These are phyloP conservation scores for Trachelus tabidus DNA, from an alignment of 2,888 invertebrate genomes.

Conservation along the genomic window DNA sequence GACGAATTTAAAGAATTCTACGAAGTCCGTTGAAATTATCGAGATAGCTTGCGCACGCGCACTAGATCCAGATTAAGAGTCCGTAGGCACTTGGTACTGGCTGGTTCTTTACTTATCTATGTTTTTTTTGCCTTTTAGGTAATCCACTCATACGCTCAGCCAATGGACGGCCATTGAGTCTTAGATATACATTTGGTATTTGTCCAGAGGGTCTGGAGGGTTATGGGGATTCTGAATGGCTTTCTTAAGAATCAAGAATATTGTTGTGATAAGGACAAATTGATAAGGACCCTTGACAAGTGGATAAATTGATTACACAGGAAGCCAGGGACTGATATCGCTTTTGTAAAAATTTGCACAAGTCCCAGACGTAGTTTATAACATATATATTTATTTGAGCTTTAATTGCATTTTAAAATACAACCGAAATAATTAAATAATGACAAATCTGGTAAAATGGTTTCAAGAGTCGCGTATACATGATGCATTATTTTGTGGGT, in stretches of 20 bases:
- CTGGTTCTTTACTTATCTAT: background rate
- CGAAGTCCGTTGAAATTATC: slow-evolving; percentile 8
- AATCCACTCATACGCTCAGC: background rate
- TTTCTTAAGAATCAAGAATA: background rate
- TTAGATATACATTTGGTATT: background rate
- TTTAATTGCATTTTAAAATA: slow-evolving; percentile 87
- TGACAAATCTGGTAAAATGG: slow-evolving; percentile 82
- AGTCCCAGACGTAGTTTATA: slow-evolving; percentile 71
- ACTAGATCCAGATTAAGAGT: background rate
- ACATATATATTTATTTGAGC: slow-evolving; percentile 89
- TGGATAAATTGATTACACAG: background rate
- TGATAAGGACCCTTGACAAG: slow-evolving; percentile 16
- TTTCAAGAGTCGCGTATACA: slow-evolving; percentile 83
- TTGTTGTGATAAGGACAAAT: background rate
- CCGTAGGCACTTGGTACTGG: background rate
- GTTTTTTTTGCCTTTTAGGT: background rate
- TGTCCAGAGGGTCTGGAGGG: background rate
- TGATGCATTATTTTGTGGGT: slow-evolving; percentile 73
- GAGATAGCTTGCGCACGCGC: background rate
- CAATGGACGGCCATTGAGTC: background rate
- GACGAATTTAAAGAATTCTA: background rate
- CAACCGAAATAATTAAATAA: slow-evolving; percentile 86
- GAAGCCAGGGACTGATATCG: background rate
- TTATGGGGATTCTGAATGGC: background rate
- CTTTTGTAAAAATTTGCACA: background rate